Evolutionary conservation across 2,888 invertebrate species (phyloP).

Genomic region (Drosophila quinaria): DNA sequence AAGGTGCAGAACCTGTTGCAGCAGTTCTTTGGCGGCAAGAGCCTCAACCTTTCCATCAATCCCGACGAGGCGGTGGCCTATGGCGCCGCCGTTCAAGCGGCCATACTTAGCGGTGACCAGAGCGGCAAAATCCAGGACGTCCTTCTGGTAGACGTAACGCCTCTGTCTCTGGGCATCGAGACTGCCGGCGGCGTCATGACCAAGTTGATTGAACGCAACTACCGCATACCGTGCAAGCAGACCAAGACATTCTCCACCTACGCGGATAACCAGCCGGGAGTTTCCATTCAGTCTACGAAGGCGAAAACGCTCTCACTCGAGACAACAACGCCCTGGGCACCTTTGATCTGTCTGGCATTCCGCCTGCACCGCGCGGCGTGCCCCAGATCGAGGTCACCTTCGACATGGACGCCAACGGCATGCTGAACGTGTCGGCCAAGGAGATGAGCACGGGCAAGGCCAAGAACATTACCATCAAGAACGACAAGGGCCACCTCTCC

Average conservation of each 20-base stretch:
- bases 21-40: conserved; percentile 91
- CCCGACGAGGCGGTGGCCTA: conserved; percentile 93
- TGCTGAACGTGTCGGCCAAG: conserved; percentile 94
- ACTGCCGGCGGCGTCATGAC: conserved; percentile 93
- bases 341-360: conserved; percentile 98
- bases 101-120: conserved; percentile 89
- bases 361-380: conserved; percentile 95
- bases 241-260: conserved; percentile 92
- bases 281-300: conserved; percentile 91
- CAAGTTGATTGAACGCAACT: conserved; percentile 90
- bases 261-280: conserved; percentile 92
- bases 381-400: conserved; percentile 95
- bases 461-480: conserved; percentile 92
- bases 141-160: conserved; percentile 89
- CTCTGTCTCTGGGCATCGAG: conserved; percentile 91
- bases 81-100: conserved; percentile 91
- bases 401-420: conserved; percentile 95
- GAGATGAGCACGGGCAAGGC: conserved; percentile 89
- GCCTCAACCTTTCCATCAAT: conserved; percentile 91
- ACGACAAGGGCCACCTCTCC: conserved; percentile 93
- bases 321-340: conserved; percentile 97
- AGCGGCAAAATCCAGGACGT: conserved; percentile 91
- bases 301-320: conserved; percentile 95
- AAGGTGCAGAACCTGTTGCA: conserved; percentile 91
- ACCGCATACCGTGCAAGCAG: conserved; percentile 90